Conservation (phyloP, 1,140 invertebrate species). For the Drosophila suzukii region DNA sequence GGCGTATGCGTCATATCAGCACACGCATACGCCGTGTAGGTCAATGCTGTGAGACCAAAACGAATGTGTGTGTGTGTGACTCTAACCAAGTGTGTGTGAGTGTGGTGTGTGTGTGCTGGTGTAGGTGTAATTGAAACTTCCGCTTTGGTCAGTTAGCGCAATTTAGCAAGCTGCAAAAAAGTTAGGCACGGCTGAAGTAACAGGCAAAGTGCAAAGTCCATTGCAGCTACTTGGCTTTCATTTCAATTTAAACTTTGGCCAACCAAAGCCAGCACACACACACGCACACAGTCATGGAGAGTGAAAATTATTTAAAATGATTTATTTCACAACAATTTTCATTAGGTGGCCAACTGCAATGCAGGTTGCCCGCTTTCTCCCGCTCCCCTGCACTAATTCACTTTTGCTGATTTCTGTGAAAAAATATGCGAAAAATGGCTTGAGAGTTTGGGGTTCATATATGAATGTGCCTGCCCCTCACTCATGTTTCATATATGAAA, state of each 20-base stretch:
- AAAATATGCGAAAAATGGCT: slow-evolving; percentile 65
- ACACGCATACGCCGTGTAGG: slow-evolving; percentile 76
- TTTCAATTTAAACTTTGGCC: slow-evolving; percentile 79
- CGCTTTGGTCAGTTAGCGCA: slow-evolving; percentile 82
- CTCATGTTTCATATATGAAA: slow-evolving; percentile 79
- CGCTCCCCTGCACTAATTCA: slow-evolving; percentile 64
- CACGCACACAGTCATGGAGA: slow-evolving; percentile 36
- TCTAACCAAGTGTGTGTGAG: not conserved
- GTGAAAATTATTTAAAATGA: slow-evolving; percentile 80
- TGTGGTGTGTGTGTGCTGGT: slow-evolving; percentile 28
- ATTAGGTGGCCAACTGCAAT: slow-evolving; percentile 74
- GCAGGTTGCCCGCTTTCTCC: slow-evolving; percentile 44
- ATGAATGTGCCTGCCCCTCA: slow-evolving; percentile 5
- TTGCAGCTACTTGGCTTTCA: slow-evolving; percentile 80
- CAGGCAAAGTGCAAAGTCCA: slow-evolving; percentile 79
- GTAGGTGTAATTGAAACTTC: slow-evolving; percentile 80
- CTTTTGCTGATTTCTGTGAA: slow-evolving; percentile 72
- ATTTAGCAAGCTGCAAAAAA: slow-evolving; percentile 82
- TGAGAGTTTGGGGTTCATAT: slow-evolving; percentile 23
- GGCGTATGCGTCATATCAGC: slow-evolving; percentile 72
- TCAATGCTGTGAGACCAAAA: slow-evolving; percentile 64
- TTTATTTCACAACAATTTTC: slow-evolving; percentile 83
- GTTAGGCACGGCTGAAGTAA: slow-evolving; percentile 80
- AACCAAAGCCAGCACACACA: slow-evolving; percentile 48
- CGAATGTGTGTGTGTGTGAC: slow-evolving; percentile 14